Base-by-base conservation (phyloP, 2,797 vertebrate species). In the Tamandua tetradactyla region DNA sequence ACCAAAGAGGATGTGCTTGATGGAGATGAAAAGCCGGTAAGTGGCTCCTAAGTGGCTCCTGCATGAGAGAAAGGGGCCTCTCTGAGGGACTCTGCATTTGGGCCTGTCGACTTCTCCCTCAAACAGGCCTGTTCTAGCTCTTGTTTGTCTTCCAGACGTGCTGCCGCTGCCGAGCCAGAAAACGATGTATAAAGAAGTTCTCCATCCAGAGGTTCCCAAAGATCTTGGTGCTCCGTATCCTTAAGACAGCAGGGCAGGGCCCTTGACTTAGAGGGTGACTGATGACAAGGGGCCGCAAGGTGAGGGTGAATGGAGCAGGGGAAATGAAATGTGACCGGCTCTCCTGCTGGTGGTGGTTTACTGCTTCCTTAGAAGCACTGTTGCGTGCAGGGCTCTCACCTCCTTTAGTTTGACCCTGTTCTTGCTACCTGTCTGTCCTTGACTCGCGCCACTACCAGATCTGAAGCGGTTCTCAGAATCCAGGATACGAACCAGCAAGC, bases 151-250 rank as follows among this genome's bases (percentile, higher is more conserved):
- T 94, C 68, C 98, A 99, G 99, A 99, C 98, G 0, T 99, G 99
- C 96, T 98, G 98, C 95, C 98, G 98, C 96, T 99, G 99, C 98
- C 99, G 99, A 98, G 98, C 98, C 98, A 98, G 99, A 87, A 98
- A 98, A 25, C 99, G 99, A 98, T 99, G 99, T 97, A 99, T 98
- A 2, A 99, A 99, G 98, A 99, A 99, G 95, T 99, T 99, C 98
- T 99, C 99, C 98, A 98, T 99, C 97, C 99, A 99, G 98, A 99
- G 99, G 98, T 99, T 99, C 97, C 99, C 99, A 83, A 99, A 99
- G 98, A 99, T 99, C 96, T 98, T 99, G 59, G 99, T 99, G 95
- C 99, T 99, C 88, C 99, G 99, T 99, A 99, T 99, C 99, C 99
- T 99, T 99, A 95, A n/a, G 64, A 35, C 42, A 27, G 59, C n/a